Conservation (phyloP, 2,797 vertebrate species). For the Xerus rutilus region DNA sequence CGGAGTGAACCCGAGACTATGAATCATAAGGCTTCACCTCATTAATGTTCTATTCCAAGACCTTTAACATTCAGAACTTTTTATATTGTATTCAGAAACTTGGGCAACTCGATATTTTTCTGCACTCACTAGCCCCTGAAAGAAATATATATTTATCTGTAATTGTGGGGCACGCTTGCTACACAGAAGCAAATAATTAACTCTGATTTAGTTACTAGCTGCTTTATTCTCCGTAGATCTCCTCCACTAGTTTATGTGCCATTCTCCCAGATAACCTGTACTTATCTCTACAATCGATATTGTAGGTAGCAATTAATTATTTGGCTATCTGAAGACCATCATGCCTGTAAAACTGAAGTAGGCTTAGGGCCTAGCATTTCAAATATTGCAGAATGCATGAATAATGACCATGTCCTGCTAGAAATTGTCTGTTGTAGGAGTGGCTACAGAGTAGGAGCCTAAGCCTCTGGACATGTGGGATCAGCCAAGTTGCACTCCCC, state of each 20-base stretch:
- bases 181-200: not conserved
- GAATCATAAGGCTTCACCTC: conserved; percentile 70
- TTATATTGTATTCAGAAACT: not conserved
- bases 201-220: not conserved
- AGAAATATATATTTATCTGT: conserved; percentile 16
- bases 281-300: not conserved
- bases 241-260: not conserved
- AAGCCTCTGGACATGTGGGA: rapidly evolving
- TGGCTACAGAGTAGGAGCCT: not conserved
- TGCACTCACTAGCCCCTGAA: not conserved
- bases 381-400: not conserved
- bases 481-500: not conserved
- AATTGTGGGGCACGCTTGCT: not conserved
- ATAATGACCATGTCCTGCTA: not conserved
- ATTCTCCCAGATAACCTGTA: not conserved
- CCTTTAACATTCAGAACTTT: conserved; percentile 38
- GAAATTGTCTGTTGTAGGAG: not conserved
- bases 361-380: not conserved
- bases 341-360: not conserved
- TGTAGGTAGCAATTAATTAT: not conserved
- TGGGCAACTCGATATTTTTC: not conserved
- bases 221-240: not conserved
- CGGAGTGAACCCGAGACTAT: conserved; percentile 71
- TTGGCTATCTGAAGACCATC: not conserved
- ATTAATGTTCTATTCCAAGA: conserved; percentile 56